Evolutionary conservation across 2,888 invertebrate species (phyloP), one percentile per base, ranked within the genome.

Genomic region (Lycophotia porphyrea): DNA sequence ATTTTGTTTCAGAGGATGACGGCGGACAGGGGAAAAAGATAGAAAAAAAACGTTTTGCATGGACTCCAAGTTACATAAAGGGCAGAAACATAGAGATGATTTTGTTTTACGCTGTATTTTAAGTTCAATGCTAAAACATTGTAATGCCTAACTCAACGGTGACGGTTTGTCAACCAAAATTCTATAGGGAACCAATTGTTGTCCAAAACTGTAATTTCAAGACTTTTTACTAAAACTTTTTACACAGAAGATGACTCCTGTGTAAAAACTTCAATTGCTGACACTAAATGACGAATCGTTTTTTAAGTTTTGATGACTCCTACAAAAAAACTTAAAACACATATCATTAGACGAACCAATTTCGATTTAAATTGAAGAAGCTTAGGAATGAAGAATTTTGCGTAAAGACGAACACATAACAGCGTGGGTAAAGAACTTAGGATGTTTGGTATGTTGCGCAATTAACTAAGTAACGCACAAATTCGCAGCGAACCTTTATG

Each of bases 231-330:
- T n/a, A n/a, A n/a, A n/a, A n/a, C n/a, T n/a, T n/a, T n/a, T n/a
- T n/a, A n/a, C n/a, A n/a, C n/a, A n/a, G n/a, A n/a, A n/a, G n/a
- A n/a, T n/a, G n/a, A n/a, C n/a, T n/a, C n/a, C 31, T 39, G 3
- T 3, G 67, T 69, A 86, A 83, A 85, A 87, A 85, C 42, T 63
- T 64, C 18, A 71, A 69, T 47, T 60, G 69, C 71, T 68, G 55
- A 55, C 58, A 24, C 69, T 70, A 67, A 73, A 81, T 85, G 77
- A 83, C 80, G 47, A 74, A 77, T 71, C 70, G 13, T 81, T 77
- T 79, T 76, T 24, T 52, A 65, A 7, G 47, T 80, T 80, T 75
- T 84, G 81, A 76, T 74, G 77, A 60, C 34, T 47, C 44, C 13
- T 24, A 24, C 71, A 76, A 81, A 82, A 82, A 84, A 75, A 52